Evolutionary conservation across 2,797 vertebrate species (phyloP), one percentile per base, ranked within the genome.

Genomic region (Australoheros facetus): DNA sequence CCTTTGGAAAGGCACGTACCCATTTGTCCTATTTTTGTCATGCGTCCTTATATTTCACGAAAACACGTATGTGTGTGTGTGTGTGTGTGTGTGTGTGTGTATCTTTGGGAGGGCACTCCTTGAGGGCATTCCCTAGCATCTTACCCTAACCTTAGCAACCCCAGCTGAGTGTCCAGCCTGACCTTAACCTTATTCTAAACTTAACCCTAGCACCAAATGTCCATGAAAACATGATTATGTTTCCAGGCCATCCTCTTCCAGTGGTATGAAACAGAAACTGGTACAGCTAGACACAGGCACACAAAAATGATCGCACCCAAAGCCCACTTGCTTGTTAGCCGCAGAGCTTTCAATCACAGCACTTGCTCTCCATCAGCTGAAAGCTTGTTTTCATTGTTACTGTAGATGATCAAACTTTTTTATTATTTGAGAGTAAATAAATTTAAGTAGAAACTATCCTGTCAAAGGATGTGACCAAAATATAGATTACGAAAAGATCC

Each of bases 231-330:
- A 26, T 64, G 21, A 64, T 9, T 62, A 21, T 23, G 21, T 64
- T 0, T 9, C 10, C 23, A 30, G 28, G 5, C 2, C 0, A 3
- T 48, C 14, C 13, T 45, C 42, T 45, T 45, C 39, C 14, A 0
- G 8, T 48, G 39, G 28, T 48, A 19, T 19, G 23, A 66, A 48
- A 66, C 16, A 19, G 23, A 48, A 66, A 66, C 23, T 12, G 0
- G 60, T 64, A 26, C 3, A 45, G 39, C 39, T 26, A 45, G 14
- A 39, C 21, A 34, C 32, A 34, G 32, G 2, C 32, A 34, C 32
- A 34, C 32, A 34, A 34, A 34, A 34, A 34, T 34, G 32, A 34
- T 34, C 8, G 0, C 39, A 28, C 39, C 21, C 60, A 45, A 45
- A 45, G 23, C 62, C 16, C 62, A 30, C 26, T 30, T 30, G 0